These are phyloP conservation scores for Percina caprodes DNA, from an alignment of 2,113 vertebrate genomes.

Conservation along the genomic window DNA sequence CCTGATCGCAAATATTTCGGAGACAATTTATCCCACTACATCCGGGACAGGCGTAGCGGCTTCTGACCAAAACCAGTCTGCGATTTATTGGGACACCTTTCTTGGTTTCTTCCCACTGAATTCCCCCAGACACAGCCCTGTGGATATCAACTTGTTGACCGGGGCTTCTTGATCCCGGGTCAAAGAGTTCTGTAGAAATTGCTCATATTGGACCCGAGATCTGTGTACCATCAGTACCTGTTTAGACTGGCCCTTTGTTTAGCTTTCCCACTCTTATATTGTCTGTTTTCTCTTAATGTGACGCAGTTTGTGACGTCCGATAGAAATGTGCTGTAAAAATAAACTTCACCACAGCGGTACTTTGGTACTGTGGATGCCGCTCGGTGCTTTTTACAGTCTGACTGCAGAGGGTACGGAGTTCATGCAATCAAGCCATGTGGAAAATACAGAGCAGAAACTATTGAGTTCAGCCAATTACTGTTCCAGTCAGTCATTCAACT, in stretches of 20 bases:
- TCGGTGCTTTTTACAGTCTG: constrained; percentile 8
- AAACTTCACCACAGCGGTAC: not conserved
- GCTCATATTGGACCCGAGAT: too few relatives aligned
- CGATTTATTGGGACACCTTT: too few relatives aligned
- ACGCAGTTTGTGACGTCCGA: constrained; percentile 12
- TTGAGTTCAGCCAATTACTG: not conserved
- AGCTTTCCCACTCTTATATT: too few relatives aligned
- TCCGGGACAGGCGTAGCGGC: too few relatives aligned
- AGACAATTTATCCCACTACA: too few relatives aligned
- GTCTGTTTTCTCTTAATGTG: constrained; percentile 9
- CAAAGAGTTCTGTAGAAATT: too few relatives aligned
- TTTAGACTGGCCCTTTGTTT: not conserved
- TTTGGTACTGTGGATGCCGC: not conserved
- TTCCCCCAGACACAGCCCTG: too few relatives aligned
- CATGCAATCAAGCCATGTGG: constrained; percentile 42
- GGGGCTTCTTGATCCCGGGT: too few relatives aligned
- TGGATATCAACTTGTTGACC: too few relatives aligned
- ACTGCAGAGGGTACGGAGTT: constrained; percentile 27
- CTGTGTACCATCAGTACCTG: not conserved
- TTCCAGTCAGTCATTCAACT: not conserved
- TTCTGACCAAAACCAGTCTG: too few relatives aligned
- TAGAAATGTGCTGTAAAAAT: constrained; percentile 6
- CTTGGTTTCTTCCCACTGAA: too few relatives aligned
- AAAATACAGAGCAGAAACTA: constrained; percentile 7
- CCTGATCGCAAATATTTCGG: too few relatives aligned